Conservation (phyloP, 1,140 invertebrate genomes). For the Ericerus pela region DNA sequence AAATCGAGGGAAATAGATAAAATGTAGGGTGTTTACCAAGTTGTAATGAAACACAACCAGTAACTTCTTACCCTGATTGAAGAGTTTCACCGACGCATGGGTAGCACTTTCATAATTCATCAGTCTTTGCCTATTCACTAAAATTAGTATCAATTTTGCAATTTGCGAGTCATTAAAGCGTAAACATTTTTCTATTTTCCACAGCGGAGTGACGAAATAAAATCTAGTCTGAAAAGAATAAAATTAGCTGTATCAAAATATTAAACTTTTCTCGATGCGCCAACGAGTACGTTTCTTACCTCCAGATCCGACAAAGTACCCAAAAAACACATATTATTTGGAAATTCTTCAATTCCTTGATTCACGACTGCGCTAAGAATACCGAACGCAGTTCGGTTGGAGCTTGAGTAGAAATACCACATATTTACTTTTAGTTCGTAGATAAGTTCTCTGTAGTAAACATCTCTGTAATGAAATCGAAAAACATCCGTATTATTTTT, state of each 20-base stretch:
- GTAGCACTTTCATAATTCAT: conserved; percentile 11
- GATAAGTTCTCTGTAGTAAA: conserved; percentile 31
- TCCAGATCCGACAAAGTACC: conserved; percentile 30
- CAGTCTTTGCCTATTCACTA: conserved; percentile 27
- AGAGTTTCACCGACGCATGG: neutral
- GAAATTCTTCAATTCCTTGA: conserved; percentile 33
- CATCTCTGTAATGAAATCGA: conserved; percentile 14
- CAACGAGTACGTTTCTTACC: conserved; percentile 24
- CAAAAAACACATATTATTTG: conserved; percentile 40
- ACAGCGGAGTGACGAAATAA: conserved; percentile 26
- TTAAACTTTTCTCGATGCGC: too few species aligned
- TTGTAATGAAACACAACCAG: too few species aligned
- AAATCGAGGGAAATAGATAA: conserved; percentile 4
- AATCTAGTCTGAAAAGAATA: conserved; percentile 25
- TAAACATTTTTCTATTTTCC: conserved; percentile 29
- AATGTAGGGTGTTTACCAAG: too few species aligned
- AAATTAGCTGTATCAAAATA: neutral
- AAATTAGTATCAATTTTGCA: conserved; percentile 27
- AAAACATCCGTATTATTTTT: neutral
- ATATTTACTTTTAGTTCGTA: conserved; percentile 33
- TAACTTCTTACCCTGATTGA: neutral
- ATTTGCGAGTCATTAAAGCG: conserved; percentile 27
- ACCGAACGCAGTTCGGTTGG: conserved; percentile 16
- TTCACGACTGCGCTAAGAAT: conserved; percentile 16
- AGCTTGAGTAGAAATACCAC: conserved; percentile 31